Evolutionary conservation across 2,113 vertebrate species (phyloP), one percentile per base, ranked within the genome.

Genomic region (Sinocyclocheilus anshuiensis): DNA sequence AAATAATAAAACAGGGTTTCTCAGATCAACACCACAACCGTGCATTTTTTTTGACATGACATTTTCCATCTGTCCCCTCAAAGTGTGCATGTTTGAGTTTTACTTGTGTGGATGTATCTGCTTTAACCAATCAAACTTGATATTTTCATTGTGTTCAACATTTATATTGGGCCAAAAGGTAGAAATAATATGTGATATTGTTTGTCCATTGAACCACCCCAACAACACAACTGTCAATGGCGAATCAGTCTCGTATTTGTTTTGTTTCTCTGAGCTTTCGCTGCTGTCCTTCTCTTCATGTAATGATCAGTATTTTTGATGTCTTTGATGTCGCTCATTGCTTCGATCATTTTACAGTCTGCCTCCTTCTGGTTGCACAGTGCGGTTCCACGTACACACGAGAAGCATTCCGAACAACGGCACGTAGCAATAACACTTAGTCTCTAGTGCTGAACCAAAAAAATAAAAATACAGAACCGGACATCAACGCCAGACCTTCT

Each of bases 1-100:
- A 1, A 1, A 92, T 91, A 93, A 94, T 92, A 91, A 91, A 94
- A 93, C 94, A 93, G 93, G 94, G 93, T 96, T 94, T 95, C 93
- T 95, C 94, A 69, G 94, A 95, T 16, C 88, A 92, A 92, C 92
- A 90, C 90, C 91, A 92, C 92, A 89, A 92, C 90, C 90, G 92
- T 95, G 90, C 88, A 91, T 91, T 91, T 92, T 92, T 91, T 83
- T 84, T 45, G 36, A 71, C 67, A 53, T 86, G 75, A n/a, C 39
- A 29, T 74, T 63, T 33, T 33, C 29, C 29, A 33, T 53, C n/a
- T 75, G 6, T 36, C 29, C 63, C 26, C 50, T 20, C n/a, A 69
- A 69, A 29, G 20, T n/a, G 53, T 72, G 24, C 50, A 69, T 69
- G 53, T 77, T 81, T 29, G 10, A 53, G 83, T 87, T 42, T 59